Conservation (phyloP, 2,888 invertebrate species). For the Chymomyza caudatula region DNA sequence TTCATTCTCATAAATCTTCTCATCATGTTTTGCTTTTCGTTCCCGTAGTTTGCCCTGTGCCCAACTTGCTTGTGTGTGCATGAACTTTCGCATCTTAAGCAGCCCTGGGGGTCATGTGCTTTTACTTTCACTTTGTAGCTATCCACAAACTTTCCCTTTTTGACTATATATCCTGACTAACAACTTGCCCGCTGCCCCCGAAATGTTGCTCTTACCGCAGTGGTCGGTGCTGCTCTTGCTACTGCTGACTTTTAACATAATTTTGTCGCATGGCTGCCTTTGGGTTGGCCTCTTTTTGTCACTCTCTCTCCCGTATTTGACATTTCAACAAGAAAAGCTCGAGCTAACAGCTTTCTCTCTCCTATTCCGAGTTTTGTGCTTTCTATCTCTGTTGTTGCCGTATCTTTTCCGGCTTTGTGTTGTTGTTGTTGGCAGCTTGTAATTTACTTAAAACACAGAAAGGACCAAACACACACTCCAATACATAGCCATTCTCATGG, state of each 20-base stretch:
- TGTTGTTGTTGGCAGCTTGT: constrained; percentile 51
- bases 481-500: not conserved
- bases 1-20: too few relatives aligned
- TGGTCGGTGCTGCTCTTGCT: constrained; percentile 23
- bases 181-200: not conserved
- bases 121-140: constrained; percentile 40
- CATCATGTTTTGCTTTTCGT: too few relatives aligned
- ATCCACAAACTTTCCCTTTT: constrained; percentile 46
- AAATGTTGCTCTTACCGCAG: not conserved
- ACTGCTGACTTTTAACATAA: constrained; percentile 66
- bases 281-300: constrained; percentile 42
- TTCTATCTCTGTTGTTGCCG: constrained; percentile 13
- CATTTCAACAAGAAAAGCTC: not conserved
- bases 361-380: constrained; percentile 1
- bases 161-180: constrained; percentile 22
- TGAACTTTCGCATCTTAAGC: not conserved
- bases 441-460: constrained; percentile 61
- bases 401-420: constrained; percentile 10
- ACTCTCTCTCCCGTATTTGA: constrained; percentile 10
- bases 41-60: not conserved
- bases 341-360: not conserved
- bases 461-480: constrained; percentile 34
- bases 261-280: constrained; percentile 59
- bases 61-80: not conserved
- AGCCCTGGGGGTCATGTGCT: not conserved